phyloP scores from a whole-genome alignment of 2,888 invertebrate genomes.

The Chirona hameri region DNA sequence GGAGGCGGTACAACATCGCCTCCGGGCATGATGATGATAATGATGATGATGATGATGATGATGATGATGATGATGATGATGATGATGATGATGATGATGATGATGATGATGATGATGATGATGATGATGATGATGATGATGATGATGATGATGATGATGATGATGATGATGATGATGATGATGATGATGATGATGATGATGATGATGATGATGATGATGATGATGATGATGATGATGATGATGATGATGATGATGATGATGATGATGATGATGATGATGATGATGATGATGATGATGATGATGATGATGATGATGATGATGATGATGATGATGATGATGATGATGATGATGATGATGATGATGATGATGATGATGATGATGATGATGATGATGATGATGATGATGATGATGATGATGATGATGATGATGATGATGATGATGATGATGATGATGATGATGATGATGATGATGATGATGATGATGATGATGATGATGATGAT shows the following conservation, averaged over 20 bases:
- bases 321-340: neutral
- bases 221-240: neutral
- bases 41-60: too few species aligned
- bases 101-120: neutral
- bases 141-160: neutral
- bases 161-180: neutral
- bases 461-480: neutral
- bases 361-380: too few species aligned
- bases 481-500: slow-evolving; percentile 3
- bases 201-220: neutral
- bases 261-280: too few species aligned
- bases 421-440: neutral
- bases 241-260: neutral
- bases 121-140: neutral
- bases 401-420: too few species aligned
- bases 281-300: too few species aligned
- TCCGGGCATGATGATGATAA: too few species aligned
- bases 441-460: neutral
- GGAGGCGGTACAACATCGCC: too few species aligned
- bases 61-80: too few species aligned
- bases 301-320: too few species aligned
- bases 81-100: slow-evolving; percentile 1
- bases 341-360: too few species aligned
- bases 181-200: slow-evolving; percentile 5
- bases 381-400: neutral